Evolutionary conservation across 2,113 vertebrate genomes (phyloP).

Genomic region (Lasiurus cinereus): DNA sequence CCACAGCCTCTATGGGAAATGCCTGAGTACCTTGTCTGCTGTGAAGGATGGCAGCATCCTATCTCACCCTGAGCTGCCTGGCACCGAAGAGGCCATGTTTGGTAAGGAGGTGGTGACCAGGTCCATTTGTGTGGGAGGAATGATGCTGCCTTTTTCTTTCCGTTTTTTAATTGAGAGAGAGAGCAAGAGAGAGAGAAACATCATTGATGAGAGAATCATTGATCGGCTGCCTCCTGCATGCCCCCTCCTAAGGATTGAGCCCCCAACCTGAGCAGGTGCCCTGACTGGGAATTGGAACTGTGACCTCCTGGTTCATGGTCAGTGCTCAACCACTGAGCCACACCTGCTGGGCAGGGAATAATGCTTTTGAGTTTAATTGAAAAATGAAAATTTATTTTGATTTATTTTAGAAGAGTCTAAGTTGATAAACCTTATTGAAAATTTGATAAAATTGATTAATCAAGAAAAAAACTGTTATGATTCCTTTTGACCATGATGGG

Average conservation of each 20-base stretch:
- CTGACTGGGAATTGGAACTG: no score
- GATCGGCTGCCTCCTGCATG: no score
- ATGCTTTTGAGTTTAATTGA: neutral
- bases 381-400: conserved; percentile 46
- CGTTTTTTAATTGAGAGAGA: no score
- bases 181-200: no score
- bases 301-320: no score
- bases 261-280: no score
- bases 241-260: no score
- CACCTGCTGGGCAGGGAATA: no score
- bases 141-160: no score
- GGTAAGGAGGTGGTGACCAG: conserved; percentile 87
- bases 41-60: conserved; percentile 95
- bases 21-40: conserved; percentile 94
- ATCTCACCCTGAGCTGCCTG: conserved; percentile 94
- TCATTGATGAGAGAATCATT: no score
- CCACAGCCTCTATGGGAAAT: conserved; percentile 93
- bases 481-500: conserved; percentile 44
- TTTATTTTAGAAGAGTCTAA: conserved; percentile 59
- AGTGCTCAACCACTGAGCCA: no score
- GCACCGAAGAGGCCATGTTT: conserved; percentile 93
- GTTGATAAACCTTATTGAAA: conserved; percentile 52
- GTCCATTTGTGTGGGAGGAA: neutral
- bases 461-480: conserved; percentile 47
- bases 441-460: conserved; percentile 55